Evolutionary conservation across 2,888 invertebrate genomes (phyloP).

Genomic region (Watsonalla binaria): DNA sequence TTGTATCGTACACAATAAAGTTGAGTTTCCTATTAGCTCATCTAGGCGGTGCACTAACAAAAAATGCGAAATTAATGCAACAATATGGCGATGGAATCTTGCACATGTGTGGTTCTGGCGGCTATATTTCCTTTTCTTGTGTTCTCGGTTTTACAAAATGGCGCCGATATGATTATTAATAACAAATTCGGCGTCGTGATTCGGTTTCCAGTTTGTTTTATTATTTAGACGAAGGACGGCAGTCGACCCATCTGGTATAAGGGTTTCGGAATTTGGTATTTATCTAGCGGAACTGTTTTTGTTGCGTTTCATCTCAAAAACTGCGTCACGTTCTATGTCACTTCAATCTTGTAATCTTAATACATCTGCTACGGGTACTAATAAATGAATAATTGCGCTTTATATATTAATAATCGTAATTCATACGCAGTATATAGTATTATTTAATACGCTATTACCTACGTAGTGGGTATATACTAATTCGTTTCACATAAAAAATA

Average conservation of each 20-base stretch:
- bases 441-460: too few relatives aligned
- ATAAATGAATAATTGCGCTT: not conserved
- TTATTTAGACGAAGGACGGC: slow-evolving; percentile 52
- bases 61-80: slow-evolving; percentile 4
- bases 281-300: slow-evolving; percentile 67
- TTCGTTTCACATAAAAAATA: too few relatives aligned
- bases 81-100: slow-evolving; percentile 17
- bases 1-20: not conserved
- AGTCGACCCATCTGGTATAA: slow-evolving; percentile 60
- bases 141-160: slow-evolving; percentile 54
- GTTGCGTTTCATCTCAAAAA: slow-evolving; percentile 33
- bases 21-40: not conserved
- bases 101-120: slow-evolving; percentile 33
- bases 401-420: slow-evolving; percentile 1
- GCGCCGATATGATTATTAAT: slow-evolving; percentile 75
- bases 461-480: too few relatives aligned
- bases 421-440: too few relatives aligned
- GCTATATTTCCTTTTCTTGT: not conserved
- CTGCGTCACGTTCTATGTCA: slow-evolving; percentile 4
- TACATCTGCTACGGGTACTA: not conserved
- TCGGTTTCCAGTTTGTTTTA: slow-evolving; percentile 63
- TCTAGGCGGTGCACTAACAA: not conserved
- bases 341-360: slow-evolving; percentile 6
- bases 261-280: slow-evolving; percentile 43
- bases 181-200: slow-evolving; percentile 61